Percentiles rank a stretch among this genome's conserved stretches.
Conservation (phyloP, 92 coral and sea anemone genomes). For the Phenganax stokvisi region DNA sequence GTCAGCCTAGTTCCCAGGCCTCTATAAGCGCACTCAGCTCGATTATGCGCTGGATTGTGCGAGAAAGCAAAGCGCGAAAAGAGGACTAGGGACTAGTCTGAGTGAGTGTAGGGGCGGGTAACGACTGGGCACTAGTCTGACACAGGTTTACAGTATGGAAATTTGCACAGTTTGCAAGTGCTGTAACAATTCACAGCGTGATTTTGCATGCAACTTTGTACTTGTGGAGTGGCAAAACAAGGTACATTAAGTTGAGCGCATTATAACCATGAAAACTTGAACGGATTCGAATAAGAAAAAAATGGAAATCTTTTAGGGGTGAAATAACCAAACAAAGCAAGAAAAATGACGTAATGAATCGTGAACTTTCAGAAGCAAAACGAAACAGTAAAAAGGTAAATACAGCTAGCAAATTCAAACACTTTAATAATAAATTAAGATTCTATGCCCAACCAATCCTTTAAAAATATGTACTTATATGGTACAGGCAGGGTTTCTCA, state of each 20-base stretch:
- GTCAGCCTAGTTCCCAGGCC: too few species aligned
- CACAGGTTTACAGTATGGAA: too few species aligned
- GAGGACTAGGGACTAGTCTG: too few species aligned
- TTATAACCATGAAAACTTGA: background rate
- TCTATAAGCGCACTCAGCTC: too few species aligned
- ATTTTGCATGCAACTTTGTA: background rate
- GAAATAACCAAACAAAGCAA: slow-evolving; percentile 73
- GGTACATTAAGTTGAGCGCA: too few species aligned
- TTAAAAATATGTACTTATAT: too few species aligned
- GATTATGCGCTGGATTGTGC: too few species aligned
- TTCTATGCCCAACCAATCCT: background rate
- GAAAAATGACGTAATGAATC: slow-evolving; percentile 69
- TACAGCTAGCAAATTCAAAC: background rate
- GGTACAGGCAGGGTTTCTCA: too few species aligned
- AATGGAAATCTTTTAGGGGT: slow-evolving; percentile 42
- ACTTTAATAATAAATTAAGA: background rate
- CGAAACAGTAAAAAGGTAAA: slow-evolving; percentile 62
- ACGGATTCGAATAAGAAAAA: background rate
- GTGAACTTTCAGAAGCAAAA: slow-evolving; percentile 65
- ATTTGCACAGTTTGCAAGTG: too few species aligned
- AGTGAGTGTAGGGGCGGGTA: too few species aligned
- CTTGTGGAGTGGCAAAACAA: background rate
- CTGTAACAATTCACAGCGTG: background rate
- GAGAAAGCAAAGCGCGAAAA: too few species aligned
- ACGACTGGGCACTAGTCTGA: too few species aligned